Base-by-base conservation (phyloP, 1,140 invertebrate genomes). In the Luehdorfia chinensis region DNA sequence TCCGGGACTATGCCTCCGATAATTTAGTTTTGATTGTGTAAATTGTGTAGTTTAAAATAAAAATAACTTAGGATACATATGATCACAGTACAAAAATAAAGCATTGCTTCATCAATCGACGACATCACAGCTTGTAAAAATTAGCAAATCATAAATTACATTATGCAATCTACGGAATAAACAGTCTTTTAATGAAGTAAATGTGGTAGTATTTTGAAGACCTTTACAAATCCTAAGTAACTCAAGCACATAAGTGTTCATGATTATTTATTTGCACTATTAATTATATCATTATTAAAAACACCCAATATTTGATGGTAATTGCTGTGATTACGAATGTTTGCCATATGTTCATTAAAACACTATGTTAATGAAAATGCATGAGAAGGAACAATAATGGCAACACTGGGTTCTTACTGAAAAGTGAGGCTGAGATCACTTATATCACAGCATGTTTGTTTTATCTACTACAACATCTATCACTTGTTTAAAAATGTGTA, bases 41-140 rank as follows among this genome's bases (percentile, higher is more conserved):
- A 15, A 41, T 25, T 21, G 21, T 41, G 36, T 41, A 41, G 33
- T 34, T 47, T 11, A 36, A 32, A 47, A 53, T 47, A 47, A 53
- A 41, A 53, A 47, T 64, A 67, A 70, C 62, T 71, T 74, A 77
- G 67, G 66, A 73, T 71, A 76, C 65, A 77, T 73, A 76, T 55
- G 75, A 84, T 83, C 78, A 83, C 78, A 84, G 78, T 81, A 81
- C 63, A 83, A 80, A 76, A 83, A 74, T 83, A 84, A 84, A 84
- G 80, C 80, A 84, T 80, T 64, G 68, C 73, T 77, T 74, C 61
- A 78, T 79, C 71, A 71, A 70, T 75, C 60, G 62, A 68, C 59
- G 58, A 72, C 75, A 83, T 84, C 81, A 83, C 78, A 84, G 75
- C 70, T 72, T 64, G 72, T 53, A 69, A 59, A 65, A n/a, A 74